Percentiles rank a stretch among this genome's conserved stretches.
Conservation (phyloP, 2,797 vertebrate genomes). For the Anguilla pacifica region DNA sequence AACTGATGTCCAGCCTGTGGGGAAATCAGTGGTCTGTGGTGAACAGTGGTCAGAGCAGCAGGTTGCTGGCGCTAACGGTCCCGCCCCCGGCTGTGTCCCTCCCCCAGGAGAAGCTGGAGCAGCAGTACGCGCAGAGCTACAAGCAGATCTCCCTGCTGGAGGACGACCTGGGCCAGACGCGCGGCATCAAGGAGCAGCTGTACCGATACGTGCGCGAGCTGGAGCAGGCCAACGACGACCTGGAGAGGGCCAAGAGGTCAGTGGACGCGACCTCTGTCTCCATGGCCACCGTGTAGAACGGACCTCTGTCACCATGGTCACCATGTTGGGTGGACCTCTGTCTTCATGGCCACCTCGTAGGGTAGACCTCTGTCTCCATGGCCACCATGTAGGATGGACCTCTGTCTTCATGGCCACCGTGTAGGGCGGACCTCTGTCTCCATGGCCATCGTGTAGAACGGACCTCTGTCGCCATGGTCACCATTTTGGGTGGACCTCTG, state of each 20-base stretch:
- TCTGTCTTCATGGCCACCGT: too few species aligned
- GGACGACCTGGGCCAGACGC: conserved; percentile 90
- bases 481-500: too few species aligned
- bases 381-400: too few species aligned
- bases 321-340: background rate
- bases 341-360: background rate
- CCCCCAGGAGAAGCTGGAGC: conserved; percentile 87
- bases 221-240: conserved; percentile 95
- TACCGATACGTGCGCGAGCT: conserved; percentile 95
- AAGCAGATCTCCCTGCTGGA: conserved; percentile 94
- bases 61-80: background rate
- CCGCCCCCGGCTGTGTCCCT: background rate
- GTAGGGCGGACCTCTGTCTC: too few species aligned
- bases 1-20: too few species aligned
- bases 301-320: background rate
- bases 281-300: background rate
- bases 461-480: too few species aligned
- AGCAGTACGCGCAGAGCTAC: conserved; percentile 92
- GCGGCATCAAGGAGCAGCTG: conserved; percentile 93
- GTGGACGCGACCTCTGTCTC: background rate
- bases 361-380: too few species aligned
- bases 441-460: too few species aligned
- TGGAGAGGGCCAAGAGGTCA: conserved; percentile 94
- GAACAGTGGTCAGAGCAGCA: too few species aligned
- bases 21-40: background rate